These are phyloP conservation scores for Muscicapa adusta DNA, from an alignment of 2,113 vertebrate species.

Conservation along the genomic window DNA sequence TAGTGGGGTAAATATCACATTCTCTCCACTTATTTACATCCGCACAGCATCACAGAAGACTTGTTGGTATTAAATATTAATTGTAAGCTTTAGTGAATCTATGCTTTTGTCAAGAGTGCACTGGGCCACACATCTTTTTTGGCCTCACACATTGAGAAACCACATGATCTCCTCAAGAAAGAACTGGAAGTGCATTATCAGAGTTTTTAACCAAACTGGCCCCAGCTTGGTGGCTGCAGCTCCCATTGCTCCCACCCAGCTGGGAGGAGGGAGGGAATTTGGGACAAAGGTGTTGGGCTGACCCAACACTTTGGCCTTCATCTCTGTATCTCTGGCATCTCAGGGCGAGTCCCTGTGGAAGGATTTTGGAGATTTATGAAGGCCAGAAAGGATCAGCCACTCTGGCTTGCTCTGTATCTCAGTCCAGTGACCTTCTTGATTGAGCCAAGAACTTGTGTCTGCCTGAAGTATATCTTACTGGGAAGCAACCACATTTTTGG, in stretches of 20 bases:
- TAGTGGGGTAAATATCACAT: constrained; percentile 80
- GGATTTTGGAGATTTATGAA: background rate
- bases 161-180: background rate
- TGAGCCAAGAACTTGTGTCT: background rate
- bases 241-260: background rate
- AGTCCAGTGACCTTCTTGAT: background rate
- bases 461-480: background rate
- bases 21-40: constrained; percentile 86
- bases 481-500: background rate
- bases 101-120: constrained; percentile 74
- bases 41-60: constrained; percentile 75
- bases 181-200: constrained; percentile 1
- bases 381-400: background rate
- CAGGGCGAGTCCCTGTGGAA: background rate
- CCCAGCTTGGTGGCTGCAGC: background rate
- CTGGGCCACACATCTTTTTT: constrained; percentile 58
- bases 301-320: background rate
- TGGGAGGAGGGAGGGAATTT: background rate
- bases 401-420: background rate
- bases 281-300: background rate
- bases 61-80: constrained; percentile 84
- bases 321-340: background rate
- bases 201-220: background rate
- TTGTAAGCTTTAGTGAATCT: constrained; percentile 75
- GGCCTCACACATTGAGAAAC: constrained; percentile 42